Base-by-base conservation (phyloP, 2,888 invertebrate species). In the Eudemis profundana region DNA sequence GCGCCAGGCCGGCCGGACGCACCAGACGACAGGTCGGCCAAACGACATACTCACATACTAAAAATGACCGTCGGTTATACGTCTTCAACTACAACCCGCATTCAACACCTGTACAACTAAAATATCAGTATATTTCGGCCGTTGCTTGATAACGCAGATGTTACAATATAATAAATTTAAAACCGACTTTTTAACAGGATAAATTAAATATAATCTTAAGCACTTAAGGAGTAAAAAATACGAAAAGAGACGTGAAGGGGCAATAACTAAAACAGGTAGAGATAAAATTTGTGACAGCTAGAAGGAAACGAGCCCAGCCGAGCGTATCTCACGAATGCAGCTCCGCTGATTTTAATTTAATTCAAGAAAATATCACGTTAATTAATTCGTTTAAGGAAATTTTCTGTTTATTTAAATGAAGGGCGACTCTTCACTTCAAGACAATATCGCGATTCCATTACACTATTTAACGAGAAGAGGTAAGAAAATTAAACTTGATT, bases 261-360 rank as follows among this genome's bases (percentile, higher is more conserved):
- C 79, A 78, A 80, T 81, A 82, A 83, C 77, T 81, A 80, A 83
- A 83, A 82, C 77, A 83, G 77, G 77, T 77, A 78, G 81, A 84
- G 83, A 85, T 84, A 84, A 84, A 85, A 84, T 77, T 65, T 82
- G 79, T 85, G 85, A 83, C 86, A 82, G 83, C 79, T 75, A 74
- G 80, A 78, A 82, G 84, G 84, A 84, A 86, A 79, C 79, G 78
- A 68, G 77, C 75, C 79, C 80, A 82, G 77, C 83, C 75, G 72
- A 78, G 82, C 85, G 81, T 81, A 81, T 83, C 83, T 81, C 78
- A 78, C 80, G 78, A 82, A 84, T 82, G 85, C 85, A 82, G 78
- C 78, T 70, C 62, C 74, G 76, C 75, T 76, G 78, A 73, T 81
- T 84, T 82, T 81, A 79, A 82, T 79, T 82, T 81, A 82, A 84